These are phyloP conservation scores for Macrocentrus cingulum DNA, from an alignment of 1,140 invertebrate genomes.

Conservation along the genomic window DNA sequence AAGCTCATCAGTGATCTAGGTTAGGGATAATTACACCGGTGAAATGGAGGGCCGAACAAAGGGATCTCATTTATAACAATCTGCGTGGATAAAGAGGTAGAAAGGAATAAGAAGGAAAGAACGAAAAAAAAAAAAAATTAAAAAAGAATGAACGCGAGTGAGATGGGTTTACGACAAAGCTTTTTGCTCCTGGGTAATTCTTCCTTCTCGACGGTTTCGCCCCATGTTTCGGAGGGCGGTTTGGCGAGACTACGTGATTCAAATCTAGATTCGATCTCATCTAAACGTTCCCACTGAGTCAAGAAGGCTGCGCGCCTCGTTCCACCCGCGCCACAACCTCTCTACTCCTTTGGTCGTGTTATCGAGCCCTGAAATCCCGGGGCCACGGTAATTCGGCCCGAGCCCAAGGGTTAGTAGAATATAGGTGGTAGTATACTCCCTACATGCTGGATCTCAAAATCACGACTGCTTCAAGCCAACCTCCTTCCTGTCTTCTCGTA, in stretches of 20 bases:
- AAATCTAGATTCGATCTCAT: constrained; percentile 56
- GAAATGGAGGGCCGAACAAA: too few species aligned
- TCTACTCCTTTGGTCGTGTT: constrained; percentile 31
- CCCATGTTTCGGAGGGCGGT: constrained; percentile 12
- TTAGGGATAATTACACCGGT: too few species aligned
- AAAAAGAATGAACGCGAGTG: too few species aligned
- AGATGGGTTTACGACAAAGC: neutral
- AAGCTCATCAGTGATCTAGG: too few species aligned
- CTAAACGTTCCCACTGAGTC: constrained; percentile 31
- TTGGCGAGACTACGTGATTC: constrained; percentile 48
- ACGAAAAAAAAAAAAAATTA: too few species aligned
- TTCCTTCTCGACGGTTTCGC: neutral
- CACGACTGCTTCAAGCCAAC: neutral
- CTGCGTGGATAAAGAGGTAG: too few species aligned
- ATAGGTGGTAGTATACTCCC: neutral
- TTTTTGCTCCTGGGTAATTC: neutral
- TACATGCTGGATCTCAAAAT: neutral
- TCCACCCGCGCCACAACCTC: neutral
- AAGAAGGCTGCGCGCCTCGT: constrained; percentile 28
- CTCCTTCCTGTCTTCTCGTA: neutral
- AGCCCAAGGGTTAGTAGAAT: neutral
- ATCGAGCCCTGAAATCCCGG: constrained; percentile 43
- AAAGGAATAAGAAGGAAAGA: neutral
- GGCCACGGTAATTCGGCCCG: constrained; percentile 36
- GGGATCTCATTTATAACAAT: too few species aligned